Percentiles rank a stretch among this genome's conserved stretches.
phyloP scores from a whole-genome alignment of 1,140 invertebrate genomes.

The Ruditapes philippinarum region DNA sequence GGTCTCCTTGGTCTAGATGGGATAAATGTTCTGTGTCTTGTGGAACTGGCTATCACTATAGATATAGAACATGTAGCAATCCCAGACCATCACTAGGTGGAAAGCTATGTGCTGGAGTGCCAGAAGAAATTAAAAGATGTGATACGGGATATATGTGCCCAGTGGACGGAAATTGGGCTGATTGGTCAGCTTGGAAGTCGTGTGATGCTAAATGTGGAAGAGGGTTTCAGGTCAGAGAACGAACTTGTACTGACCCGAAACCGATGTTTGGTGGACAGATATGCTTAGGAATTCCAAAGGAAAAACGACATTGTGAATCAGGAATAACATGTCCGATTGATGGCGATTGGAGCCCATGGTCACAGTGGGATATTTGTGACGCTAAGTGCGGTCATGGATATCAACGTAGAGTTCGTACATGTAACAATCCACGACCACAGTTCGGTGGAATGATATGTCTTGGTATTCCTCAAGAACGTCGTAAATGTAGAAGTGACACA shows the following conservation, averaged over 20 bases:
- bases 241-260: constrained; percentile 90
- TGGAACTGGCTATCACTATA: constrained; percentile 62
- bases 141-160: constrained; percentile 18
- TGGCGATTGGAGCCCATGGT: constrained; percentile 90
- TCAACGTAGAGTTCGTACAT: constrained; percentile 45
- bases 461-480: constrained; percentile 33
- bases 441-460: constrained; percentile 40
- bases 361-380: constrained; percentile 89
- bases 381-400: constrained; percentile 88
- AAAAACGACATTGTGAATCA: constrained; percentile 53
- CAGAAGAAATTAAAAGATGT: constrained; percentile 61
- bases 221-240: constrained; percentile 79
- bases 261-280: constrained; percentile 89
- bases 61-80: constrained; percentile 73
- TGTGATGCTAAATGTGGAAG: constrained; percentile 66
- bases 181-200: constrained; percentile 65
- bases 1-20: constrained; percentile 74
- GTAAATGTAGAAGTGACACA: constrained; percentile 14
- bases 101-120: constrained; percentile 65
- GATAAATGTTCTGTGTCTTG: constrained; percentile 67
- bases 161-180: constrained; percentile 58
- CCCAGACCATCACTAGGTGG: constrained; percentile 74
- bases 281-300: constrained; percentile 89
- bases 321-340: constrained; percentile 79
- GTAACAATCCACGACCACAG: constrained; percentile 53